Evolutionary conservation across 2,888 invertebrate genomes (phyloP).

Genomic region (Gonocerus acuteangulatus): DNA sequence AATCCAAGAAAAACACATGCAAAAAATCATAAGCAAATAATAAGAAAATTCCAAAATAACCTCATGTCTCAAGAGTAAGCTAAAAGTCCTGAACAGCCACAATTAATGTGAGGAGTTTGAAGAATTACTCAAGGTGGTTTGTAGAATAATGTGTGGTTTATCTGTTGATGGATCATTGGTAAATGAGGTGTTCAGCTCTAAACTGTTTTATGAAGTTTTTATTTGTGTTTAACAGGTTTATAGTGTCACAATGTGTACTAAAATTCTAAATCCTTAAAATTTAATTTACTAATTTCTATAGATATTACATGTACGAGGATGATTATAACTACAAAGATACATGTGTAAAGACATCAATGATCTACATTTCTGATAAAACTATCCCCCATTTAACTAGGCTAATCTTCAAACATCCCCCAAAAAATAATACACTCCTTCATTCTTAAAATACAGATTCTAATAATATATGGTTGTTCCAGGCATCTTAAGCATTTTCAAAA

Average conservation of each 20-base stretch:
- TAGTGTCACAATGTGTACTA: slow-evolving; percentile 22
- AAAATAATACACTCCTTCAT: neutral
- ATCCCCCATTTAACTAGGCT: neutral
- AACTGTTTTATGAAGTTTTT: slow-evolving; percentile 17
- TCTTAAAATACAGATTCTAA: neutral
- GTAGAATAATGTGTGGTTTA: neutral
- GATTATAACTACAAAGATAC: slow-evolving; percentile 19
- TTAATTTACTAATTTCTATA: neutral
- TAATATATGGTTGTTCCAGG: slow-evolving; percentile 14
- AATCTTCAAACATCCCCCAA: slow-evolving; percentile 13
- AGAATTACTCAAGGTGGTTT: too few relatives aligned
- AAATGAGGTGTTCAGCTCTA: slow-evolving; percentile 18
- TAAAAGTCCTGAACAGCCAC: too few relatives aligned
- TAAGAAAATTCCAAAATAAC: too few relatives aligned
- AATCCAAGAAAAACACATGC: too few relatives aligned
- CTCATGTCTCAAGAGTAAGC: too few relatives aligned
- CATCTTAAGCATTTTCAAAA: slow-evolving; percentile 9
- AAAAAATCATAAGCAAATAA: too few relatives aligned
- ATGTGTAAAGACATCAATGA: slow-evolving; percentile 15
- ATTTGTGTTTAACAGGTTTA: neutral
- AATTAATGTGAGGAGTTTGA: too few relatives aligned
- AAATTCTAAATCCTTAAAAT: slow-evolving; percentile 10
- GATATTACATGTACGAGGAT: neutral
- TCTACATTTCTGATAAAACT: slow-evolving; percentile 6
- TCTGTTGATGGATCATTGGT: slow-evolving; percentile 7